phyloP scores from a whole-genome alignment of 2,113 vertebrate genomes.

The Chrysochloris asiatica region DNA sequence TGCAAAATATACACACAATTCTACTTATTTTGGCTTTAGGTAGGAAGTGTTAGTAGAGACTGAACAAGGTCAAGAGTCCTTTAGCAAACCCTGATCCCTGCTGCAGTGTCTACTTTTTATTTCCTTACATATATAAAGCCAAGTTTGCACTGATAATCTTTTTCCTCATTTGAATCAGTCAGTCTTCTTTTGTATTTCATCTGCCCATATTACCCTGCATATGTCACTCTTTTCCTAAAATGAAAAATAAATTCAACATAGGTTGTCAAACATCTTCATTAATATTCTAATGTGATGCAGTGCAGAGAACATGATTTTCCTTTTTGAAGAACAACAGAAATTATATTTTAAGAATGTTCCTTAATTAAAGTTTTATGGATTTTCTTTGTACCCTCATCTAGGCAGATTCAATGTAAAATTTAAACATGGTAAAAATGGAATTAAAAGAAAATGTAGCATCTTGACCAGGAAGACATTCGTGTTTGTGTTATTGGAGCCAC shows the following conservation, averaged over 20 bases:
- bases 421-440: not conserved
- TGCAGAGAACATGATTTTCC: not conserved
- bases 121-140: not conserved
- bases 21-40: not conserved
- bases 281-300: not conserved
- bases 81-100: not conserved
- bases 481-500: not conserved
- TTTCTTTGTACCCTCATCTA: not conserved
- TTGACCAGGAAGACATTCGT: not conserved
- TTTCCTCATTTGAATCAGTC: conserved; percentile 11
- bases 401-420: conserved; percentile 42
- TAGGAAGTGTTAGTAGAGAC: not conserved
- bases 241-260: conserved; percentile 1
- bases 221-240: not conserved
- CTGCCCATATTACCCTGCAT: not conserved
- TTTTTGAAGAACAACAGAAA: conserved; percentile 20
- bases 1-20: not conserved
- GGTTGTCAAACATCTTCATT: conserved; percentile 18
- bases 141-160: not conserved
- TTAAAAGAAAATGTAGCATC: not conserved
- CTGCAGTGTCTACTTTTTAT: not conserved
- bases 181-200: not conserved
- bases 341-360: not conserved
- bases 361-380: not conserved
- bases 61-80: not conserved